These are phyloP conservation scores for Cantharis lateralis DNA, from an alignment of 2,888 invertebrate species.

Conservation along the genomic window DNA sequence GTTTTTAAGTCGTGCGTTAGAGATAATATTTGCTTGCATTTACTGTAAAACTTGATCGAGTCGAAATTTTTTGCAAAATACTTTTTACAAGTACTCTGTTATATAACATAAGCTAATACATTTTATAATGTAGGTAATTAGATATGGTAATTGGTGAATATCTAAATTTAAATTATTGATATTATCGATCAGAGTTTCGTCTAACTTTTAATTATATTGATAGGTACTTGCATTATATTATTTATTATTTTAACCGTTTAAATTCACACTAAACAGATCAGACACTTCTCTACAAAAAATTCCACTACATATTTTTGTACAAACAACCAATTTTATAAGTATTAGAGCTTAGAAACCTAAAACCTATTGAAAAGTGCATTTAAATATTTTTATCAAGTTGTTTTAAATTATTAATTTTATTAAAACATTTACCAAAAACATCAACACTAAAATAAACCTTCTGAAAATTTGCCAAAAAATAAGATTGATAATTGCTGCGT, in stretches of 20 bases:
- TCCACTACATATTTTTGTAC: no score
- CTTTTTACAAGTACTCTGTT: background rate
- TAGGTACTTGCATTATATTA: background rate
- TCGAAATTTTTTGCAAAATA: background rate
- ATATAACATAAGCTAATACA: background rate
- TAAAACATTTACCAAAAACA: no score
- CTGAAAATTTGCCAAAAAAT: no score
- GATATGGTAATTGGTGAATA: background rate
- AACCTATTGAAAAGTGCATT: no score
- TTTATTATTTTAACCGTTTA: background rate
- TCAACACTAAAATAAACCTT: no score
- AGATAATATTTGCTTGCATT: background rate
- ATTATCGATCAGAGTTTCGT: background rate
- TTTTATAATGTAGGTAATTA: background rate
- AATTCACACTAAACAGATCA: no score
- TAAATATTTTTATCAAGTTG: no score
- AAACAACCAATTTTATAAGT: no score
- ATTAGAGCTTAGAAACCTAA: no score
- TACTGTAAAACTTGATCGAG: background rate
- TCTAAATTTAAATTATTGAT: background rate
- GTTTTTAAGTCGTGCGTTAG: background rate
- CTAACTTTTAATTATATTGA: background rate
- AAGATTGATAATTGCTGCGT: no score
- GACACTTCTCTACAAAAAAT: no score
- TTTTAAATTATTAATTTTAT: no score